phyloP scores from a whole-genome alignment of 2,797 vertebrate species.

The Lacerta bilineata region DNA sequence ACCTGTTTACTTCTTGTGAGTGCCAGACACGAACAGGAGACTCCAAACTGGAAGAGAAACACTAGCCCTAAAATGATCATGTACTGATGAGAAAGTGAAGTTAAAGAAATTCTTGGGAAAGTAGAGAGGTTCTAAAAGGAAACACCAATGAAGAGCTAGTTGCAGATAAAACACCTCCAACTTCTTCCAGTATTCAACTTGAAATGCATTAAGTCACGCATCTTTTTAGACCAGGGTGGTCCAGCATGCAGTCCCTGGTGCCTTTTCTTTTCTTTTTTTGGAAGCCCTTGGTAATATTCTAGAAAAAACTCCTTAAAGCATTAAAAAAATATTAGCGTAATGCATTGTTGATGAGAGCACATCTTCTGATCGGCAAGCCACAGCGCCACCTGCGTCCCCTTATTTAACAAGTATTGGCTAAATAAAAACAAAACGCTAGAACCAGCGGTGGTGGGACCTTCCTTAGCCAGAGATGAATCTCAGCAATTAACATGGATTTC shows the following conservation, averaged over 20 bases:
- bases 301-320: no score
- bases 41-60: slow-evolving; percentile 92
- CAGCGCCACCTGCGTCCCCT: no score
- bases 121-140: background rate
- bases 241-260: no score
- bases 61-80: slow-evolving; percentile 95
- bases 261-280: no score
- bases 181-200: background rate
- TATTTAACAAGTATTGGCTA: no score
- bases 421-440: no score
- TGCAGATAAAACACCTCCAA: background rate
- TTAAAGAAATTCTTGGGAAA: slow-evolving; percentile 76
- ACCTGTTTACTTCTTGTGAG: slow-evolving; percentile 90
- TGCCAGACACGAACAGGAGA: slow-evolving; percentile 93
- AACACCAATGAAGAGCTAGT: background rate
- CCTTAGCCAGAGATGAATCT: no score
- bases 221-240: background rate
- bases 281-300: no score
- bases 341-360: no score
- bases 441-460: no score
- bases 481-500: background rate
- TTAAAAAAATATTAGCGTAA: no score
- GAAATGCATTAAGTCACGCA: background rate
- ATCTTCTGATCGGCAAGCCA: no score
- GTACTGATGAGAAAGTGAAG: slow-evolving; percentile 81